Evolutionary conservation across 2,888 invertebrate species (phyloP).

Genomic region (Lordiphosa andalusiaca): DNA sequence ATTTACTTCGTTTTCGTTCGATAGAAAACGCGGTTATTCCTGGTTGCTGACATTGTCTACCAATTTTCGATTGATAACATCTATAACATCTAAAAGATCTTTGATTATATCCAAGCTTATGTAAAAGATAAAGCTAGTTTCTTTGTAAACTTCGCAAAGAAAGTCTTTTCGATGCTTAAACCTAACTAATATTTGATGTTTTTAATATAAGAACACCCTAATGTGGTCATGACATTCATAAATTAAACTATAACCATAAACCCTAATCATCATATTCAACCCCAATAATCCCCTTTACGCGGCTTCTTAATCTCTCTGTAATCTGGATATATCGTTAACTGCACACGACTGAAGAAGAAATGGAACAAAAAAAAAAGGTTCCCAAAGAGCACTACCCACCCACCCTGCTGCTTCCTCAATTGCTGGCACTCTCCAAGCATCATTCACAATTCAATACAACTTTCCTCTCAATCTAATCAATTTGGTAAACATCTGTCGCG

Average conservation of each 20-base stretch:
- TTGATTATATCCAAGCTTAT: no score
- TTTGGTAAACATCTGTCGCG: slow-evolving; percentile 71
- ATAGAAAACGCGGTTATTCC: no score
- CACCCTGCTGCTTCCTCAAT: neutral
- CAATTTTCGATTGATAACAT: no score
- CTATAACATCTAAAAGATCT: no score
- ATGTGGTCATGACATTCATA: neutral
- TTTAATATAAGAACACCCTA: no score
- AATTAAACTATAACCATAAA: slow-evolving; percentile 15
- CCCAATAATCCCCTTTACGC: neutral
- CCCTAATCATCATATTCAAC: slow-evolving; percentile 3
- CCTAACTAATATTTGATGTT: no score
- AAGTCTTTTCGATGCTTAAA: no score
- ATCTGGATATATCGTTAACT: slow-evolving; percentile 61
- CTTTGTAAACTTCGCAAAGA: no score
- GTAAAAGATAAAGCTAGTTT: no score
- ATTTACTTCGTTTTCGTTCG: no score
- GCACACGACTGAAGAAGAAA: slow-evolving; percentile 18
- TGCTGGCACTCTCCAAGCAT: slow-evolving; percentile 38
- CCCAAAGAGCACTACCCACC: slow-evolving; percentile 14
- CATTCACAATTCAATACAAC: slow-evolving; percentile 39
- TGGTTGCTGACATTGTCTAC: no score
- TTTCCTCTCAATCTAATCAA: slow-evolving; percentile 58
- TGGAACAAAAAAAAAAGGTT: slow-evolving; percentile 1
- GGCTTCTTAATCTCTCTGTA: slow-evolving; percentile 33